These are phyloP conservation scores for Shinisaurus crocodilurus DNA, from an alignment of 2,113 vertebrate genomes.

Conservation along the genomic window DNA sequence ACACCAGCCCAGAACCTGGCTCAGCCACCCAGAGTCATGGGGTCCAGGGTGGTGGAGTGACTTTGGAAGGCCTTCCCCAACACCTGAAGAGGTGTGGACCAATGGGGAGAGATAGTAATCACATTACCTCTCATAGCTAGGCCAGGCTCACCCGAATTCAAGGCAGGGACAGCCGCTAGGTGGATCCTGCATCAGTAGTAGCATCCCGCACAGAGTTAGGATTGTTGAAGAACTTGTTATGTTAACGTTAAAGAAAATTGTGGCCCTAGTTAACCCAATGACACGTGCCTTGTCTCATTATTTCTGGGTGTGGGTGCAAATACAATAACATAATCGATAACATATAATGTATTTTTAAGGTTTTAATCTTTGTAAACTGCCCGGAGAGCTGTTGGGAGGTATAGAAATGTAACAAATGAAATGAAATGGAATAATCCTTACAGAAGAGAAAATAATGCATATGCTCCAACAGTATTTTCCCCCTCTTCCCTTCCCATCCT, in stretches of 20 bases:
- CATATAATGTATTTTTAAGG: no score
- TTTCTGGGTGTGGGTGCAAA: neutral
- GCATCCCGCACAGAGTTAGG: neutral
- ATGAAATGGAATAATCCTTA: no score
- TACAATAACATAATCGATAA: neutral
- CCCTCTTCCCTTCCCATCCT: no score
- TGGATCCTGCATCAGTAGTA: neutral
- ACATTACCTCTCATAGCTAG: neutral
- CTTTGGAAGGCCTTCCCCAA: neutral
- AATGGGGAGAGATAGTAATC: neutral
- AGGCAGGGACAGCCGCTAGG: neutral
- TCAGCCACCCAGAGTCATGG: neutral
- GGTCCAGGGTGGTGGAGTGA: neutral
- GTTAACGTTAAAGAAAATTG: neutral
- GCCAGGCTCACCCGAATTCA: neutral
- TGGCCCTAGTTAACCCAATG: neutral
- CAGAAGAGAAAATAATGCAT: neutral
- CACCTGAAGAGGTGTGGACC: neutral
- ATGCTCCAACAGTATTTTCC: no score
- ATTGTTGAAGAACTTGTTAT: neutral
- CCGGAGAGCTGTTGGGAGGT: no score
- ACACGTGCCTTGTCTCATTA: neutral
- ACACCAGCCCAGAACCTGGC: no score
- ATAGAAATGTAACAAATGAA: no score
- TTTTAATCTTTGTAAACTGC: no score